Base-by-base conservation (phyloP, 2,113 vertebrate species). In the Sander vitreus region DNA sequence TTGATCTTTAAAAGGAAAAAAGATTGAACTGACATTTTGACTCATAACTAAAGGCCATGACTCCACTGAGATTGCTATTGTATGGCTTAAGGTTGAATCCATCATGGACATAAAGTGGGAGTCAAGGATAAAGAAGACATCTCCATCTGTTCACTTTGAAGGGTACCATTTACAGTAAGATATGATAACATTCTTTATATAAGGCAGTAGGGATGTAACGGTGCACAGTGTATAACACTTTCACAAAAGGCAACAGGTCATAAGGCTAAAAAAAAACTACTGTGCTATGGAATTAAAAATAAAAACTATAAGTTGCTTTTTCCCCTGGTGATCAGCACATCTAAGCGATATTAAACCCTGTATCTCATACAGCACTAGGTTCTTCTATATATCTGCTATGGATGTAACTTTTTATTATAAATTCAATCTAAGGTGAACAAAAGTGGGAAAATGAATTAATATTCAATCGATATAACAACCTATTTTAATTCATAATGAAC, bases 41-140 rank as follows among this genome's bases (percentile, higher is more conserved):
- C 65, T 83, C 45, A 47, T 69, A 78, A 70, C 53, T 80, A 88
- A 91, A 88, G 83, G 84, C 84, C 83, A 58, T 21, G 79, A 85
- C 81, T 67, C 78, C 66, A 45, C 39, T 25, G 69, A 83, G 85
- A 81, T 58, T 76, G 62, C 79, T 73, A 72, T 78, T 80, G 73
- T 83, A 39, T 43, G 47, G 27, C 80, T 85, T 53, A 78, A 85
- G 78, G 83, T 85, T 76, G 62, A 81, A 83, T 76, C 66, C 36
- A 67, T 85, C 74, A 70, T 60, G 50, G 39, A 14, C 51, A 27
- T 39, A 62, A 43, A 70, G 73, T 33, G 14, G 43, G 58, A 85
- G 53, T 73, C 25, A 50, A 85, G 55, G 59, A 68, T 36, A 70
- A 73, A 71, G 59, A 78, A 36, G 65, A 47, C 36, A 78, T 73